phyloP scores from a whole-genome alignment of 2,797 vertebrate species.

The Schizopygopsis pylzovi region DNA sequence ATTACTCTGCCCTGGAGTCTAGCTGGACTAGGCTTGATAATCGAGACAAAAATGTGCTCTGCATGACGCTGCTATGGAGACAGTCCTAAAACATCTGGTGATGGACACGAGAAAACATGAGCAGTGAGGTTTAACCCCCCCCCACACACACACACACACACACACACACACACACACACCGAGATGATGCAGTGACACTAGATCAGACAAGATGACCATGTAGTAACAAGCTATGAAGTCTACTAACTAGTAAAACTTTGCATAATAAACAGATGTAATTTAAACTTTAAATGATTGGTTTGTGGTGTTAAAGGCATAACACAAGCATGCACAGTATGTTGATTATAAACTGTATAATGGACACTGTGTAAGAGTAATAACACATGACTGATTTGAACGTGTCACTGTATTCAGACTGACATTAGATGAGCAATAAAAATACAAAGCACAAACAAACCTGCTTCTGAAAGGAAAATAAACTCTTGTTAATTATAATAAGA shows the following conservation, averaged over 20 bases:
- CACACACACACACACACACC: background rate
- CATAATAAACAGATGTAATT: background rate
- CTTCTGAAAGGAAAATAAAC: no score
- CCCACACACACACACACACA: background rate
- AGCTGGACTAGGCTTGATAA: background rate
- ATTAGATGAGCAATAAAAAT: no score
- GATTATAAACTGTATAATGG: background rate
- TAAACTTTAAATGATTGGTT: background rate
- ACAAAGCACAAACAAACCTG: no score
- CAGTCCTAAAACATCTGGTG: slow-evolving; percentile 14
- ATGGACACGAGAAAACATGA: background rate
- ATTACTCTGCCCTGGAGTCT: slow-evolving; percentile 12
- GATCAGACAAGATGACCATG: background rate
- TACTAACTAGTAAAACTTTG: no score
- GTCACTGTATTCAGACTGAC: no score
- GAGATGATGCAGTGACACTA: background rate
- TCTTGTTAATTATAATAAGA: no score
- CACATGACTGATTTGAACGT: no score
- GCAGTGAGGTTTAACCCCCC: background rate
- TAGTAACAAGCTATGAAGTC: background rate
- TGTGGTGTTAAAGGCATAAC: no score
- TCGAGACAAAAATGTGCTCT: slow-evolving; percentile 10
- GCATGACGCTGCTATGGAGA: slow-evolving; percentile 16
- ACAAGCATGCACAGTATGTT: background rate
- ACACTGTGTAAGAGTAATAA: no score